Evolutionary conservation across 2,113 vertebrate genomes (phyloP).

Genomic region (Geococcyx californianus): DNA sequence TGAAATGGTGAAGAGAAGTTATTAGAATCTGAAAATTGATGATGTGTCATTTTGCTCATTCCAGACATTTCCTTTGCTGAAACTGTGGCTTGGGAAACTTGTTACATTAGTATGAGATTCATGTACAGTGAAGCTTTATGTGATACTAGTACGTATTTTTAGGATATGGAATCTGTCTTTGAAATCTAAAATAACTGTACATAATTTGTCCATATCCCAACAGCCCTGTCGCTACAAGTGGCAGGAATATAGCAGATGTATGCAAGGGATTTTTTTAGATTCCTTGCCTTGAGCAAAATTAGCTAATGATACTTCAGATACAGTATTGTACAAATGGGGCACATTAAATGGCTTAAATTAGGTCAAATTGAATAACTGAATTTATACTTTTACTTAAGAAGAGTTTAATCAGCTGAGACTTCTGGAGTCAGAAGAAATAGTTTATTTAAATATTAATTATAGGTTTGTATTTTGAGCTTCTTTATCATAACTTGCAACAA

Average conservation of each 20-base stretch:
- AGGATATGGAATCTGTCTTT: slow-evolving; percentile 8
- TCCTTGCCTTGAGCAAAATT: slow-evolving; percentile 69
- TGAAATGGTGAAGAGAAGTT: neutral
- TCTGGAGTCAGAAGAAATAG: slow-evolving; percentile 61
- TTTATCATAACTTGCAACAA: slow-evolving; percentile 26
- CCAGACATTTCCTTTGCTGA: neutral
- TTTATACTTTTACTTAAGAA: slow-evolving; percentile 81
- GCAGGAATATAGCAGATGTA: slow-evolving; percentile 34
- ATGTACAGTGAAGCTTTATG: neutral
- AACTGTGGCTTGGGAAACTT: neutral
- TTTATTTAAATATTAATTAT: slow-evolving; percentile 77
- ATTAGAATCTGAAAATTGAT: neutral
- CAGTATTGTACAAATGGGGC: slow-evolving; percentile 66
- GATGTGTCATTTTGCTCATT: neutral
- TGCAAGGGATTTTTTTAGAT: slow-evolving; percentile 46
- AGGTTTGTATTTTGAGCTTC: slow-evolving; percentile 63
- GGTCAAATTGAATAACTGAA: slow-evolving; percentile 77
- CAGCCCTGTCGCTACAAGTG: neutral
- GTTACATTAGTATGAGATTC: neutral
- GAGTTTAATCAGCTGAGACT: slow-evolving; percentile 74
- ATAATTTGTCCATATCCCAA: neutral
- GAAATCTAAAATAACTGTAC: neutral
- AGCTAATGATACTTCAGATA: slow-evolving; percentile 74
- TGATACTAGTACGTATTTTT: neutral
- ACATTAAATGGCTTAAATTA: slow-evolving; percentile 76